Base-by-base conservation (phyloP, 2,113 vertebrate species). In the Speoplatyrhinus poulsoni region DNA sequence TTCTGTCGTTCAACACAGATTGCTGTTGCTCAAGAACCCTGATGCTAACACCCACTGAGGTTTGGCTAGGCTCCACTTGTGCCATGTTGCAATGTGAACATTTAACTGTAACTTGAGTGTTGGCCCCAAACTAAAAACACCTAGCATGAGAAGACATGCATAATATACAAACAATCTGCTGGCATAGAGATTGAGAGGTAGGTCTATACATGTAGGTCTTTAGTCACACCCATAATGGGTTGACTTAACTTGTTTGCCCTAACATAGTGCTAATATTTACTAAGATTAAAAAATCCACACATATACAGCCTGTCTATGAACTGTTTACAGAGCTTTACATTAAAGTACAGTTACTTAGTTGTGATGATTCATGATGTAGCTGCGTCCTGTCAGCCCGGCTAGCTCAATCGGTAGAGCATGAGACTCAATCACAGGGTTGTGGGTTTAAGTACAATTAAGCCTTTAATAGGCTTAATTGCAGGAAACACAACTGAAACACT, bases 101-200 rank as follows among this genome's bases (percentile, higher is more conserved):
- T n/a, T n/a, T 6, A 16, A 46, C 6, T 47, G 41, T 62, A 62
- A 62, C 60, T 46, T 16, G 85, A 86, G 82, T 69, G 76, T 66
- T 57, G 26, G 66, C 70, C 60, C 59, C 10, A 55, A 9, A 52
- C 70, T n/a, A 62, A n/a, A n/a, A 47, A 62, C 9, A 9, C 60
- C 47, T 46, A 77, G 79, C 73, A 59, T 33, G 66, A 74, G 66
- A 74, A 60, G 17, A 73, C 59, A 67, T 55, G 56, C 49, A 17
- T 72, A 52, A 59, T 26, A 33, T 74, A 74, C 70, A 65, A 55
- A 75, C 48, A 82, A 82, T 80, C 80, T 75, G 63, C 80, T 83
- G 79, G 79, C 75, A 41, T 48, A 19, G 41, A 46, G 12, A 6
- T 41, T 41, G 7, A 41, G 36, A 41, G 36, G 36, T 41, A 41